Evolutionary conservation across 2,113 vertebrate genomes (phyloP).

Genomic region (Alouatta palliata): DNA sequence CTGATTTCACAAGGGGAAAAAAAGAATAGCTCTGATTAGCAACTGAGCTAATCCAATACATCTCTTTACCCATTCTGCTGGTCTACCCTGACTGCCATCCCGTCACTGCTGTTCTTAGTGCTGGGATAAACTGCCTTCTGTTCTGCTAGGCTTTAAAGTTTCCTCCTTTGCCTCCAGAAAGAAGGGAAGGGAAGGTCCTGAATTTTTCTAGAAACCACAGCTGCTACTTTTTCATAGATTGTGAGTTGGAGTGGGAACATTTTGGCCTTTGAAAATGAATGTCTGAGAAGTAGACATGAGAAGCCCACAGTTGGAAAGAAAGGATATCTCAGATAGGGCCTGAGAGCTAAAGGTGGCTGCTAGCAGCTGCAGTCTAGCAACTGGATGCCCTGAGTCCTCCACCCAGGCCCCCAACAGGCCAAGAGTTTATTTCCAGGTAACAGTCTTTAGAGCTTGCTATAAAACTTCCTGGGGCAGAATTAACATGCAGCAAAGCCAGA

Average conservation of each 20-base stretch:
- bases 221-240: background rate
- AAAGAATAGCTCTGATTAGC: slow-evolving; percentile 35
- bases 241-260: background rate
- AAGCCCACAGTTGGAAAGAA: background rate
- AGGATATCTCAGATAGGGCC: background rate
- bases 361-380: background rate
- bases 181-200: background rate
- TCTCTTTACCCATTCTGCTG: background rate
- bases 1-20: slow-evolving; percentile 78
- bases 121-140: background rate
- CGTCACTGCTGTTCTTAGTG: background rate
- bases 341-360: background rate
- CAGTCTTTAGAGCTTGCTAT: background rate
- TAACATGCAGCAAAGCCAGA: background rate
- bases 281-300: slow-evolving; percentile 5
- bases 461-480: slow-evolving; percentile 23
- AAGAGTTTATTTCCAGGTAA: background rate
- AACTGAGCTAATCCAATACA: background rate
- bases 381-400: background rate
- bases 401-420: background rate
- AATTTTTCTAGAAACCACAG: slow-evolving; percentile 30
- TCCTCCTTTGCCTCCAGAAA: background rate
- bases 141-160: background rate
- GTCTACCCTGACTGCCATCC: background rate
- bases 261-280: background rate